Evolutionary conservation across 2,888 invertebrate species (phyloP), one percentile per base, ranked within the genome.

Genomic region (Pyrrhia umbra): DNA sequence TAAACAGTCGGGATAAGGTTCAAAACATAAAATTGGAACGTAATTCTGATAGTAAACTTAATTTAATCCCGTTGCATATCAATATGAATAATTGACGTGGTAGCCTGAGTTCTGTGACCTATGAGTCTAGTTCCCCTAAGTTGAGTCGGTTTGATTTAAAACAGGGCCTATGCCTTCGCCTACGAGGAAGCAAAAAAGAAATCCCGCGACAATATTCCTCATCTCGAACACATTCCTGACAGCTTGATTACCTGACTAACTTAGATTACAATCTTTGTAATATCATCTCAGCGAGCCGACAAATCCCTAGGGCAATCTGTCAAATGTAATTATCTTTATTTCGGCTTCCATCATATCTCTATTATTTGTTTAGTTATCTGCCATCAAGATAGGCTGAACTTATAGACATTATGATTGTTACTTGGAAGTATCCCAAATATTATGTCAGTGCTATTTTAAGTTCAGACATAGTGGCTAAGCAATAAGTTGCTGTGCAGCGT

Each of bases 291-390:
- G 21, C 15, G 40, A 62, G 55, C 47, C 62, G 37, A 46, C 43
- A 61, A 51, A 50, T 61, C 65, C 62, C 65, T n/a, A 16, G 49
- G 59, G 70, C 65, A 64, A 73, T 73, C 43, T 49, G 54, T 67
- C 66, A 45, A 18, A 68, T 40, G 47, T 67, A 57, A 77, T 77
- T 67, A 74, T 67, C 74, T 59, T 64, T 65, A 65, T 70, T 74
- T 60, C 43, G 18, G 51, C 51, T 58, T 51, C 46, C 51, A 64
- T 67, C 59, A 67, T 62, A 30, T 55, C 37, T 37, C 30, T 70
- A 50, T 52, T 66, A 63, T 67, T 54, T 34, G 21, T 60, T 23
- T 21, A 15, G 6, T 46, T 64, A 67, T 54, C 46, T 52, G 39
- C 1, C 46, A n/a, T 27, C 62, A 20, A 30, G 16, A 9, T 20